Evolutionary conservation across 1,140 invertebrate genomes (phyloP), one percentile per base, ranked within the genome.

Genomic region (Papilio machaon): DNA sequence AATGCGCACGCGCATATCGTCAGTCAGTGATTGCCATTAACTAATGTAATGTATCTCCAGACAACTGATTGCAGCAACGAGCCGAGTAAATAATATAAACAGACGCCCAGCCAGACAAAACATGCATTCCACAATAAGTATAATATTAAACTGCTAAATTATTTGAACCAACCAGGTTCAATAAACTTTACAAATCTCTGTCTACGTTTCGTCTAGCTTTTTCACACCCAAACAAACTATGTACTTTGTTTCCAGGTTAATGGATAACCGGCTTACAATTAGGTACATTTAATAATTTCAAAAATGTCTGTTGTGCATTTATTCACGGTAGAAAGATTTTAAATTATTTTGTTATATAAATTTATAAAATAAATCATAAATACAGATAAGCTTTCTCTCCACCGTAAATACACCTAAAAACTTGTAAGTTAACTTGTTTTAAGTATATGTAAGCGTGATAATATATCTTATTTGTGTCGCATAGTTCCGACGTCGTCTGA

Each of bases 401-500:
- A 2, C 23, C 10, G 23, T 23, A 23, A 30, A 30, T 2, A 35
- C 1, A 8, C 5, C 13, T 38, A 46, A 74, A 47, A 74, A 46
- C 19, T 52, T 3, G 8, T 76, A 10, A 76, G 19, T 11, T 54
- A 52, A 76, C 74, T 54, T 67, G 4, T 13, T 64, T 19, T 30
- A 78, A 81, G 74, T 76, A 58, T 76, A 49, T 76, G 23, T 38
- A 35, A 70, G 74, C 11, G 19, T 49, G 30, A 54, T 38, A 58
- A 76, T 19, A 52, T 70, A 70, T 70, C 73, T 80, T 43, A 60
- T 60, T 81, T 58, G 58, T 60, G 19, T 70, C 73, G 80, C 78
- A 86, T 84, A 84, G 81, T 83, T 85, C 67, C 74, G 17, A 8
- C 64, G 79, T 80, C 74, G 35, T 67, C 80, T 81, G 70, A 81